Evolutionary conservation across 2,888 invertebrate genomes (phyloP).

Genomic region (Poecilobothrus nobilitatus): DNA sequence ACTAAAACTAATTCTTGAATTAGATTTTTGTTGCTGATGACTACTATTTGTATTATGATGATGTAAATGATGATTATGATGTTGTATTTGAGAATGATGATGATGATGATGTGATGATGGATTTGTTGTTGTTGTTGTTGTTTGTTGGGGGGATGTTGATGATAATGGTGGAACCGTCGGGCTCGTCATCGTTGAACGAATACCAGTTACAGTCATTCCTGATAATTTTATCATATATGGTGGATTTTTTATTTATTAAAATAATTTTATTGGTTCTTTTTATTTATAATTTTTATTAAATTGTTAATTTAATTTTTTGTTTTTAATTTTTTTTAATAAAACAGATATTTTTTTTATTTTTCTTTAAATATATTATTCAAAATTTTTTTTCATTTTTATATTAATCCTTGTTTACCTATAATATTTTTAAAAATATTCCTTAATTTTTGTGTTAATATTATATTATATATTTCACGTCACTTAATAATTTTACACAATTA

Average conservation of each 20-base stretch:
- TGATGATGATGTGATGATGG: slow-evolving; percentile 24
- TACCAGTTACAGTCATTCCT: slow-evolving; percentile 54
- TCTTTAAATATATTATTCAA: not conserved
- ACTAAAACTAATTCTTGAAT: slow-evolving; percentile 70
- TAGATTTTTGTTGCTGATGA: slow-evolving; percentile 46
- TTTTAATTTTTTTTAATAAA: too few relatives aligned
- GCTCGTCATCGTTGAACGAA: slow-evolving; percentile 54
- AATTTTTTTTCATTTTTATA: not conserved
- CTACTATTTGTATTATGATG: slow-evolving; percentile 28
- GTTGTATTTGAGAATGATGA: slow-evolving; percentile 8
- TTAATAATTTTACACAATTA: not conserved
- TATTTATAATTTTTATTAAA: slow-evolving; percentile 9
- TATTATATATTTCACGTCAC: not conserved
- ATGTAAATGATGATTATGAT: slow-evolving; percentile 24
- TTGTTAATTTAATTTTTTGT: slow-evolving; percentile 16
- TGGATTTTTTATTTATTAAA: slow-evolving; percentile 19
- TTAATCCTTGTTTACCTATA: not conserved
- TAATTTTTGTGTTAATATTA: too few relatives aligned
- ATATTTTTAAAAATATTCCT: too few relatives aligned
- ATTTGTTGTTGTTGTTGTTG: slow-evolving; percentile 22
- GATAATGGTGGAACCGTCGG: slow-evolving; percentile 48
- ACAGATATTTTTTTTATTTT: not conserved
- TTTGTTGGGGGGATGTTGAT: slow-evolving; percentile 31
- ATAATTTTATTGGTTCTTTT: not conserved
- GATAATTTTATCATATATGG: slow-evolving; percentile 43